phyloP scores from a whole-genome alignment of 2,888 invertebrate genomes.

The Drosophila anceps region DNA sequence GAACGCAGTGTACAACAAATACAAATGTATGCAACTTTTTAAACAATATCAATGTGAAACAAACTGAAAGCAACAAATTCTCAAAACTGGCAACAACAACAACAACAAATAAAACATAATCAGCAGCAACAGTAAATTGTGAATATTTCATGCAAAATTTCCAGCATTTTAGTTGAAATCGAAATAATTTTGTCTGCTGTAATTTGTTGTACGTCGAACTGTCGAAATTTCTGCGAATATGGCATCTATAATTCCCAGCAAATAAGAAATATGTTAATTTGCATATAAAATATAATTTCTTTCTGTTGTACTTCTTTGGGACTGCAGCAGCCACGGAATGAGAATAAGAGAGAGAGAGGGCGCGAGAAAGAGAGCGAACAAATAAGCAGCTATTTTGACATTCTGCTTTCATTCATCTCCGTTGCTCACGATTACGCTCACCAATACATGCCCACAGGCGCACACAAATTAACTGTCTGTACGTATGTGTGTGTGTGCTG shows the following conservation, averaged over 20 bases:
- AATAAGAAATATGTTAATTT: constrained; percentile 56
- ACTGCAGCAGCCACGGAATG: constrained; percentile 63
- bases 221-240: constrained; percentile 24
- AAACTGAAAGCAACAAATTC: constrained; percentile 44
- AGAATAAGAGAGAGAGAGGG: constrained; percentile 21
- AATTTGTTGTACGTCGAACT: constrained; percentile 7
- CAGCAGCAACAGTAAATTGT: constrained; percentile 69
- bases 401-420: constrained; percentile 79
- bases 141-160: constrained; percentile 66
- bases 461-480: constrained; percentile 46
- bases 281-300: constrained; percentile 65
- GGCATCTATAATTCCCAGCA: constrained; percentile 29
- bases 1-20: constrained; percentile 53
- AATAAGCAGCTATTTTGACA: constrained; percentile 72
- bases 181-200: constrained; percentile 12
- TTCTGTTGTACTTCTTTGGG: constrained; percentile 59
- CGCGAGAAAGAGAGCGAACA: constrained; percentile 28
- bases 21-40: constrained; percentile 46
- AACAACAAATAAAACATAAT: constrained; percentile 67
- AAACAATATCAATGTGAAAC: constrained; percentile 40
- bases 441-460: constrained; percentile 35
- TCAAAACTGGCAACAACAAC: constrained; percentile 38
- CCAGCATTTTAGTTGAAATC: constrained; percentile 28
- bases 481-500: constrained; percentile 24
- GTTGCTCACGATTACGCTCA: constrained; percentile 65